Percentiles rank a stretch among this genome's conserved stretches.
These are phyloP conservation scores for Mesochorus sp. DNA, from an alignment of 2,888 invertebrate species.

Conservation along the genomic window DNA sequence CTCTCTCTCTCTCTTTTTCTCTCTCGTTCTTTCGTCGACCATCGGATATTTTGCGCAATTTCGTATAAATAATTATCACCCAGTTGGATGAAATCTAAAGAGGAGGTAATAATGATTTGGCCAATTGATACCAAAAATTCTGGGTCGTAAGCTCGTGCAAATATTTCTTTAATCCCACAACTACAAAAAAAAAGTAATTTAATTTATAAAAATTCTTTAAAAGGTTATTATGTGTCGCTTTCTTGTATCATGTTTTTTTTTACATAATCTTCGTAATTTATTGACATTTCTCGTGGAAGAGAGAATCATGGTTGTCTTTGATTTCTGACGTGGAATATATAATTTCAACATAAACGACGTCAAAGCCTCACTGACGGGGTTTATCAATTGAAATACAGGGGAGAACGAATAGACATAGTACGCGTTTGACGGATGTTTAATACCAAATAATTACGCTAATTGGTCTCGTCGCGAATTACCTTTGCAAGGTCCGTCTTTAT, in stretches of 20 bases:
- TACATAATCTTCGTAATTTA: not conserved
- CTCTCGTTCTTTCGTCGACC: constrained; percentile 32
- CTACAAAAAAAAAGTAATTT: too few relatives aligned
- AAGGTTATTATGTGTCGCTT: too few relatives aligned
- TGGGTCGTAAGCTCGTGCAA: too few relatives aligned
- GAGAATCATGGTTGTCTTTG: not conserved
- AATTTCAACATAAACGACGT: not conserved
- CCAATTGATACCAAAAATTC: constrained; percentile 57
- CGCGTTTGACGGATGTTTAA: constrained; percentile 26
- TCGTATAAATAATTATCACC: constrained; percentile 67
- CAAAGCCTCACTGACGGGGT: not conserved
- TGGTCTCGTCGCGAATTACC: constrained; percentile 11
- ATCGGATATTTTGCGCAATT: constrained; percentile 63
- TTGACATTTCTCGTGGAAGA: not conserved
- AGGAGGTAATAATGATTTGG: constrained; percentile 50
- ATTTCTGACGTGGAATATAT: not conserved
- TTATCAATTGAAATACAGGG: not conserved
- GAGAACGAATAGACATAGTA: not conserved
- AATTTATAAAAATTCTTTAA: not conserved
- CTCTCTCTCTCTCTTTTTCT: constrained; percentile 18
- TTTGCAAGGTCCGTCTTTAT: not conserved
- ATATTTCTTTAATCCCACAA: too few relatives aligned
- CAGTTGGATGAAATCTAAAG: constrained; percentile 48
- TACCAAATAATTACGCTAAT: constrained; percentile 48
- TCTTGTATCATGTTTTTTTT: not conserved